These are phyloP conservation scores for Cistogaster globosa DNA, from an alignment of 2,888 invertebrate genomes.

Conservation along the genomic window DNA sequence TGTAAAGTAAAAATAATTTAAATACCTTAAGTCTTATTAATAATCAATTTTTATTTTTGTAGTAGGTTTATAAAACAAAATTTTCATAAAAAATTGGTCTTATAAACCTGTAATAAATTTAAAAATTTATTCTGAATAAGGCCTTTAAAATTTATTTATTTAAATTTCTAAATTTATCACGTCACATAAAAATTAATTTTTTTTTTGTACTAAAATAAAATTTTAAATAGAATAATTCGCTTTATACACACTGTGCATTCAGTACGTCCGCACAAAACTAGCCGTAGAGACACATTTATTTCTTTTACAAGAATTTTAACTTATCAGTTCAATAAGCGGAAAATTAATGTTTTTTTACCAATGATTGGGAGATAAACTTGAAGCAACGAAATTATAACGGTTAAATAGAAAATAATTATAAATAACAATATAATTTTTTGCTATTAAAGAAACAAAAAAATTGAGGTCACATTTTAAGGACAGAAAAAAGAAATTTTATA, in stretches of 20 bases:
- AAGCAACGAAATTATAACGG: slow-evolving; percentile 35
- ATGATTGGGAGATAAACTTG: slow-evolving; percentile 67
- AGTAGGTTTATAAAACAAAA: too few relatives aligned
- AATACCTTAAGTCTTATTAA: too few relatives aligned
- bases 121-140: too few relatives aligned
- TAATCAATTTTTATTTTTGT: too few relatives aligned
- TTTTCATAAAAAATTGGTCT: too few relatives aligned
- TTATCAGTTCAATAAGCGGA: slow-evolving; percentile 68
- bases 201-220: too few relatives aligned
- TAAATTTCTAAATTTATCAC: too few relatives aligned
- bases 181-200: too few relatives aligned
- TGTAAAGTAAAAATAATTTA: too few relatives aligned
- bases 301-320: slow-evolving; percentile 35
- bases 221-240: neutral
- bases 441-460: slow-evolving; percentile 49
- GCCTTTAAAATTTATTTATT: too few relatives aligned
- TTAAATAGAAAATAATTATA: slow-evolving; percentile 47
- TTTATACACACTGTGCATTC: slow-evolving; percentile 40
- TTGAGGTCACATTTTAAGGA: slow-evolving; percentile 50
- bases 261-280: slow-evolving; percentile 20
- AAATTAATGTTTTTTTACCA: slow-evolving; percentile 64
- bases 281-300: slow-evolving; percentile 38
- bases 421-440: slow-evolving; percentile 30
- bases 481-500: neutral
- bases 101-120: too few relatives aligned